Evolutionary conservation across 1,140 invertebrate species (phyloP).

Genomic region (Drosophila arizonae): DNA sequence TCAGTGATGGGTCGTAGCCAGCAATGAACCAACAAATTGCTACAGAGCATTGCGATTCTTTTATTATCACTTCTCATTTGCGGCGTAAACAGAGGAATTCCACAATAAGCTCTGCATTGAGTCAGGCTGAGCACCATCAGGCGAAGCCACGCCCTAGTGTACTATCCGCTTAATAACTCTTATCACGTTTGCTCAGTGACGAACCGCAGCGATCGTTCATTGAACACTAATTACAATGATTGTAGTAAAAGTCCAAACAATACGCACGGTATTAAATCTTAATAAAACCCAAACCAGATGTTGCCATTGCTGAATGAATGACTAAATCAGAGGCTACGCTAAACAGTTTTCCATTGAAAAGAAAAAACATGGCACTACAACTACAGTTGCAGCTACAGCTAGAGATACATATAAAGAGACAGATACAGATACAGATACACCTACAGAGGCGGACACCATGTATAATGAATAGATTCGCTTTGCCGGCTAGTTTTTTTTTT

Average conservation of each 20-base stretch:
- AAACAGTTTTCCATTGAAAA: slow-evolving; percentile 63
- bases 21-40: slow-evolving; percentile 1
- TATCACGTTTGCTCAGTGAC: not conserved
- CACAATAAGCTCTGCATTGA: too few relatives aligned
- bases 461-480: slow-evolving; percentile 16
- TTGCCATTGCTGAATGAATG: slow-evolving; percentile 52
- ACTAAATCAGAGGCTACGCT: slow-evolving; percentile 35
- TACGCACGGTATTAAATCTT: slow-evolving; percentile 2
- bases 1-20: not conserved
- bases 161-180: not conserved
- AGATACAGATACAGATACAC: not conserved
- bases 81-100: not conserved
- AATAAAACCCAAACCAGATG: slow-evolving; percentile 43
- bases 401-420: not conserved
- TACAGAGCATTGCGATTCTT: too few relatives aligned
- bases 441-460: not conserved
- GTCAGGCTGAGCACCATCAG: too few relatives aligned
- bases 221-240: too few relatives aligned
- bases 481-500: slow-evolving; percentile 38
- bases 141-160: not conserved
- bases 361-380: slow-evolving; percentile 12
- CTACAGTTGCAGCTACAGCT: slow-evolving; percentile 12
- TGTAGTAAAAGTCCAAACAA: too few relatives aligned
- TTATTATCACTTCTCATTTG: too few relatives aligned
- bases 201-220: too few relatives aligned